A percentile compares a stretch with the other conserved stretches of the same genome.
Evolutionary conservation across 2,797 vertebrate species (phyloP).

Genomic region (Onychomys leucogaster): DNA sequence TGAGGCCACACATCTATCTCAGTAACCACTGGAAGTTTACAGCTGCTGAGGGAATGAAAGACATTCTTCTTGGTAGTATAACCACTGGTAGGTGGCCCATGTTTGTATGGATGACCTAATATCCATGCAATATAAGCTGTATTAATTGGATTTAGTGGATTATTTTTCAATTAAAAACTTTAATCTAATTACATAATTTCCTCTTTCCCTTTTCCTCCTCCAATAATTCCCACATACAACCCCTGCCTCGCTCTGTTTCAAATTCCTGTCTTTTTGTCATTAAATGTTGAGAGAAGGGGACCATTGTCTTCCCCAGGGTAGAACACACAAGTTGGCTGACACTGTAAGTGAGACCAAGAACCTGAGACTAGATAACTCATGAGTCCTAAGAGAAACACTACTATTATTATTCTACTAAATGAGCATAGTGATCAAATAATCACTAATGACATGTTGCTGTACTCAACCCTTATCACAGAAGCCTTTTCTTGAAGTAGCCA

Average conservation of each 20-base stretch:
- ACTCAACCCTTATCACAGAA: not conserved
- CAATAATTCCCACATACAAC: not conserved
- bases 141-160: not conserved
- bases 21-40: not conserved
- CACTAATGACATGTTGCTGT: not conserved
- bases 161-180: not conserved
- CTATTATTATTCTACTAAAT: not conserved
- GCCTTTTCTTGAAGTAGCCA: not conserved
- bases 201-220: not conserved
- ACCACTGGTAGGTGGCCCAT: not conserved
- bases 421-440: not conserved
- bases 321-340: not conserved
- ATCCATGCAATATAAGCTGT: not conserved
- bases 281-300: not conserved
- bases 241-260: not conserved
- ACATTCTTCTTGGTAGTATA: too few relatives aligned
- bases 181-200: not conserved
- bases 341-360: not conserved
- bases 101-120: not conserved
- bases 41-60: not conserved
- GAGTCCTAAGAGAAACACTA: not conserved
- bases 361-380: not conserved
- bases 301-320: not conserved
- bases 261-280: not conserved
- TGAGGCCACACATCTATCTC: not conserved